Base-by-base conservation (phyloP, 2,888 invertebrate species). In the Toxonevra muliebris region DNA sequence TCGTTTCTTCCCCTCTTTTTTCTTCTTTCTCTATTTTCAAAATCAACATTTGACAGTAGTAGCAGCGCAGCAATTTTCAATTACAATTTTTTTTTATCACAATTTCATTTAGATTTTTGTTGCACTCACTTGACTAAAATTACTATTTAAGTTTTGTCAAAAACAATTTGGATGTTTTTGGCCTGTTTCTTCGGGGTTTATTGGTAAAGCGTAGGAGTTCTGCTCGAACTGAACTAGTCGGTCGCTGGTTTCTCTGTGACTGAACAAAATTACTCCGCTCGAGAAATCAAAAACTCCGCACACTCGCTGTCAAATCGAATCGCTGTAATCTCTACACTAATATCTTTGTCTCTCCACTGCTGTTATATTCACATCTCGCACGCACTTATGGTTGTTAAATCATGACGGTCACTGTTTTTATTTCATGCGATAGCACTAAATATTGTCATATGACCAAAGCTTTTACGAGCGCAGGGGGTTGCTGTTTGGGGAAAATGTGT, bases 111-210 rank as follows among this genome's bases (percentile, higher is more conserved):
- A 30, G 30, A 30, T 30, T 66, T 69, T 69, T 68, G 68, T 72
- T 73, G 90, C 92, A 89, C 91, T 90, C 91, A 92, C 92, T 90
- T 90, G 90, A 90, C 91, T 89, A 88, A 91, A 91, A 91, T 91
- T 91, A 90, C 86, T 64, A 62, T 61, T 72, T 71, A 70, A 76
- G 64, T 70, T 89, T 89, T 89, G 87, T 88, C 90, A 91, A 92
- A 92, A 92, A 92, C 92, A 92, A 92, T 92, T 92, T 75, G 68
- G 90, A 57, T 76, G 75, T 75, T 81, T 79, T 79, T 78, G 76
- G 77, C 79, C 71, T 73, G 2, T 30, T 69, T 92, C 91, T 80
- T 77, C 74, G 78, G 77, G 76, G 53, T 75, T 69, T 75, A 74
- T 71, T 71, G 69, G 67, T 62, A 70, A 72, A 73, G 64, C 61